Conservation (phyloP, 2,113 vertebrate species). For the Phyllostomus hastatus region DNA sequence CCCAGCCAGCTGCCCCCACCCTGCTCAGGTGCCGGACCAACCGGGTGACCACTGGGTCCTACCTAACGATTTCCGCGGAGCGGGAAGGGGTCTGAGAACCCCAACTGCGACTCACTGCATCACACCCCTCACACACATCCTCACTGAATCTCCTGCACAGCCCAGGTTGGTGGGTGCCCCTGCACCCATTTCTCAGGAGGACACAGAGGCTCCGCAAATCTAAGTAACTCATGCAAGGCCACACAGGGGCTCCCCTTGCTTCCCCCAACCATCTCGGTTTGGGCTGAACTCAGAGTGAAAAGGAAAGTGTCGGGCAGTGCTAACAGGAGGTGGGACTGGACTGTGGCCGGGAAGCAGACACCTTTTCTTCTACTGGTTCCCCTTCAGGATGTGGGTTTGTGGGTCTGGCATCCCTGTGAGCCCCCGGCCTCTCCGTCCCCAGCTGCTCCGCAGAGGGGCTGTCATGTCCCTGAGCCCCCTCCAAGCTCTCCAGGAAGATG, state of each 20-base stretch:
- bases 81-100: neutral
- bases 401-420: neutral
- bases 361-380: neutral
- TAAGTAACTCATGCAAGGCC: neutral
- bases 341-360: neutral
- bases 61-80: too few species aligned
- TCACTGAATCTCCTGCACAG: neutral
- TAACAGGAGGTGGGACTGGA: neutral
- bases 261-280: neutral
- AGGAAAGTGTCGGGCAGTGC: neutral
- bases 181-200: neutral
- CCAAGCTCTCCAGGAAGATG: neutral
- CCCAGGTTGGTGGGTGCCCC: neutral
- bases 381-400: neutral
- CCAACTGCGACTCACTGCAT: neutral
- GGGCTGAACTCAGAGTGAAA: neutral
- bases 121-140: neutral
- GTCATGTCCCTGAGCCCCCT: neutral
- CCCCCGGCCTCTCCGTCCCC: neutral
- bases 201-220: neutral
- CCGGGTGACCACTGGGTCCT: neutral
- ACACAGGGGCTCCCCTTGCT: neutral
- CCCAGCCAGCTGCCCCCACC: too few species aligned
- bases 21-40: neutral
- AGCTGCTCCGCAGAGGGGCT: neutral